Conservation (phyloP, 2,113 vertebrate genomes). For the Protomyctophum bolini region DNA sequence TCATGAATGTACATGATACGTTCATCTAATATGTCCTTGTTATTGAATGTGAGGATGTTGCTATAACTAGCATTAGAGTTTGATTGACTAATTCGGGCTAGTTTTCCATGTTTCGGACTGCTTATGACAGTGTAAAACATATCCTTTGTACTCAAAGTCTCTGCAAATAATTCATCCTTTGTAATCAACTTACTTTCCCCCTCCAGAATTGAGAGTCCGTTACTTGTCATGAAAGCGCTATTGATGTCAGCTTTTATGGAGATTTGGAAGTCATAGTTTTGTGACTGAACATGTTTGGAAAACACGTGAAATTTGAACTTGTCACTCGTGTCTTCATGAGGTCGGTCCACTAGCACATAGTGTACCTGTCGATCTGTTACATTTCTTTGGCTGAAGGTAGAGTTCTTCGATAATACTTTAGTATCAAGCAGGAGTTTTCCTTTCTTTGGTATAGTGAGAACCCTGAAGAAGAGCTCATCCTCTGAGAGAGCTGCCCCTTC, state of each 20-base stretch:
- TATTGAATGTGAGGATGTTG: conserved; percentile 82
- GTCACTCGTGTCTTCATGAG: conserved; percentile 79
- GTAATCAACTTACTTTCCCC: conserved; percentile 89
- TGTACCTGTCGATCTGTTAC: conserved; percentile 78
- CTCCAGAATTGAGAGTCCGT: conserved; percentile 83
- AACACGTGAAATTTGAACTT: conserved; percentile 84
- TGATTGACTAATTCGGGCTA: conserved; percentile 80
- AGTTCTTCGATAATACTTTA: conserved; percentile 76
- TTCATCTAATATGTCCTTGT: conserved; percentile 80
- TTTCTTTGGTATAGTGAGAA: conserved; percentile 82
- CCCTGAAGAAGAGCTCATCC: conserved; percentile 80
- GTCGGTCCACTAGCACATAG: conserved; percentile 80
- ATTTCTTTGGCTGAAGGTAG: conserved; percentile 86
- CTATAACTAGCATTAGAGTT: conserved; percentile 75
- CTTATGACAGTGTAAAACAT: conserved; percentile 82
- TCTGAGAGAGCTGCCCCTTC: conserved; percentile 74
- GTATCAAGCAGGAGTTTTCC: conserved; percentile 83
- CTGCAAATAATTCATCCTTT: conserved; percentile 81
- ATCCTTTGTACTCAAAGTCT: conserved; percentile 79
- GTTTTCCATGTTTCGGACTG: conserved; percentile 83
- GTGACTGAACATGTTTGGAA: conserved; percentile 84
- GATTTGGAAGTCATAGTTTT: conserved; percentile 81
- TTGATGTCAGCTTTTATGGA: conserved; percentile 83
- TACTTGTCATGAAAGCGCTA: conserved; percentile 82
- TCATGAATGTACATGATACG: conserved; percentile 88